Evolutionary conservation across 2,797 vertebrate genomes (phyloP).

Genomic region (Lycodopsis pacificus): DNA sequence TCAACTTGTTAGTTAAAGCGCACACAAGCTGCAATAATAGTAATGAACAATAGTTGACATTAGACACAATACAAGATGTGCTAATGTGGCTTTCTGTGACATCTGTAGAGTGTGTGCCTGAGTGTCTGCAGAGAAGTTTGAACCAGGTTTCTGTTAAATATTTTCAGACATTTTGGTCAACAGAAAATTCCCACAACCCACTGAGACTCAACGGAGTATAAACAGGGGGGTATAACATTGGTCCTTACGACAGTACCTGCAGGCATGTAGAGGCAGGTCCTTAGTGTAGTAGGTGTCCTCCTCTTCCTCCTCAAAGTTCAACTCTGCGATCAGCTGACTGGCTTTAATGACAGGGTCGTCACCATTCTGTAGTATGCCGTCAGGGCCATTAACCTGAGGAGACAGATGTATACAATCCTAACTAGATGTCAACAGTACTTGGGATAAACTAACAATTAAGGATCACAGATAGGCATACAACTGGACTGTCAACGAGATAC

Average conservation of each 20-base stretch:
- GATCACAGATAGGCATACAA: background rate
- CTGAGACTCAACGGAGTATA: background rate
- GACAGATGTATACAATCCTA: background rate
- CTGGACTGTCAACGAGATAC: background rate
- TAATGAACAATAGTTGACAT: conserved; percentile 1
- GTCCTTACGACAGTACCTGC: conserved; percentile 84
- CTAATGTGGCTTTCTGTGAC: background rate
- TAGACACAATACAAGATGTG: background rate
- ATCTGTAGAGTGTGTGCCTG: background rate
- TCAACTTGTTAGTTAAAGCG: background rate
- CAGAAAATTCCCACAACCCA: background rate
- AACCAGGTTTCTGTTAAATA: background rate
- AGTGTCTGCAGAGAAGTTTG: background rate
- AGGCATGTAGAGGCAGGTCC: conserved; percentile 95
- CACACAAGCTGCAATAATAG: background rate
- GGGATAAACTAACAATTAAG: background rate
- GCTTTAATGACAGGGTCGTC: conserved; percentile 92
- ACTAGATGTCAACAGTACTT: background rate
- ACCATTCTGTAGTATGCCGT: conserved; percentile 92
- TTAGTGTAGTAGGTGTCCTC: conserved; percentile 97
- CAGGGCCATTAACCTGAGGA: conserved; percentile 90
- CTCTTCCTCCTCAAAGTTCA: conserved; percentile 96
- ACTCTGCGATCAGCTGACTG: conserved; percentile 92
- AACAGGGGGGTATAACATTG: background rate
- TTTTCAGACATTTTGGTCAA: background rate